Conservation (phyloP, 2,888 invertebrate genomes). For the Stenodera caucasica region DNA sequence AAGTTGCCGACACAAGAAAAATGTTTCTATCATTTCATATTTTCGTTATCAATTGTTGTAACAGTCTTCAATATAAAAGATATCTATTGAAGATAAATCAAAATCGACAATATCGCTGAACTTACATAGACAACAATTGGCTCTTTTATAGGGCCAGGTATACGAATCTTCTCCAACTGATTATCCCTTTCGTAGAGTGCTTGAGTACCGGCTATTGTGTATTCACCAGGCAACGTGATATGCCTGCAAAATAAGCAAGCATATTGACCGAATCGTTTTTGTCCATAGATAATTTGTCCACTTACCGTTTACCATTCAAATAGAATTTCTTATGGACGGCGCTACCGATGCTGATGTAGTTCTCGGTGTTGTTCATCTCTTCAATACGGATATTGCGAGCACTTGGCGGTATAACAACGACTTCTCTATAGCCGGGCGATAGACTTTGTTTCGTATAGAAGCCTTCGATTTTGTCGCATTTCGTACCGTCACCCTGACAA, state of each 20-base stretch:
- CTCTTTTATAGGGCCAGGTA: slow-evolving; percentile 80
- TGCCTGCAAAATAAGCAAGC: slow-evolving; percentile 57
- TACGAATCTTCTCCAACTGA: slow-evolving; percentile 77
- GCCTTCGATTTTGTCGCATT: slow-evolving; percentile 72
- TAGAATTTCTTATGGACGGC: slow-evolving; percentile 71
- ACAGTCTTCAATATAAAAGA: not conserved
- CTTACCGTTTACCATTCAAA: slow-evolving; percentile 76
- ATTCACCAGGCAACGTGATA: slow-evolving; percentile 76
- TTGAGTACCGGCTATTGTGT: slow-evolving; percentile 76
- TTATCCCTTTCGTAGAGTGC: slow-evolving; percentile 77
- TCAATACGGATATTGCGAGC: slow-evolving; percentile 77
- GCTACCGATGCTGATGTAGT: slow-evolving; percentile 78
- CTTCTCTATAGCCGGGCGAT: slow-evolving; percentile 61
- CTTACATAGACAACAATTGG: slow-evolving; percentile 80
- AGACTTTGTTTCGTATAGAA: slow-evolving; percentile 58
- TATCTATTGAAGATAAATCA: not conserved
- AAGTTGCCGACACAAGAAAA: not conserved
- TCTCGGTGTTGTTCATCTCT: slow-evolving; percentile 75
- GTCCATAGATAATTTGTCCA: not conserved
- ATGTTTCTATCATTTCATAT: not conserved
- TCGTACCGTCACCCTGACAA: slow-evolving; percentile 82
- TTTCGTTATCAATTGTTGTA: not conserved
- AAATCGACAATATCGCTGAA: slow-evolving; percentile 24
- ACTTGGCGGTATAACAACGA: slow-evolving; percentile 74
- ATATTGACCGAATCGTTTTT: slow-evolving; percentile 10